phyloP scores from a whole-genome alignment of 1,140 invertebrate genomes.

The Ceratitis capitata region DNA sequence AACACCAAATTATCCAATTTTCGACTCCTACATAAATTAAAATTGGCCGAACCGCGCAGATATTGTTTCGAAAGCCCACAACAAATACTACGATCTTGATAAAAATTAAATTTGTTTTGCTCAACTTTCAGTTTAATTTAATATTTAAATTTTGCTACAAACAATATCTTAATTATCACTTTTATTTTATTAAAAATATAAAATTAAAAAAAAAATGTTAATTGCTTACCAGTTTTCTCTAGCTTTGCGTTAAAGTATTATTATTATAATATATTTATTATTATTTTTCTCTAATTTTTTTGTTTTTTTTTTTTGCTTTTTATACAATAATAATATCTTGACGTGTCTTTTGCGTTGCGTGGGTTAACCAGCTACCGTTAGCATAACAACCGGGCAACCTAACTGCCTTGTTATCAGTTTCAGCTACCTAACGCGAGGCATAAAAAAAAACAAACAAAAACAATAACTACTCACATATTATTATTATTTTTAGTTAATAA shows the following conservation, averaged over 20 bases:
- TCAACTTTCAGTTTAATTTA: too few relatives aligned
- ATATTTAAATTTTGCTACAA: slow-evolving; percentile 15
- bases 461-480: not conserved
- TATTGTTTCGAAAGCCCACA: too few relatives aligned
- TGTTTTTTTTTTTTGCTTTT: not conserved
- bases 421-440: not conserved
- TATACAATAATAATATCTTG: not conserved
- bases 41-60: too few relatives aligned
- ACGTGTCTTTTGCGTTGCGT: not conserved
- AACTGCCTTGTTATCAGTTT: not conserved
- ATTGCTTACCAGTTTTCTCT: slow-evolving; percentile 20
- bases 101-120: too few relatives aligned
- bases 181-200: not conserved
- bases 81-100: too few relatives aligned
- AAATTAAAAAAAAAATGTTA: not conserved
- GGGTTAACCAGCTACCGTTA: slow-evolving; percentile 28
- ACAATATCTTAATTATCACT: slow-evolving; percentile 22
- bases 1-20: too few relatives aligned
- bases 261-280: too few relatives aligned
- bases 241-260: not conserved
- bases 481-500: slow-evolving; percentile 22
- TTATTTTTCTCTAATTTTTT: too few relatives aligned
- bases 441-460: not conserved
- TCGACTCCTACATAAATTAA: too few relatives aligned
- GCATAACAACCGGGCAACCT: not conserved